Evolutionary conservation across 2,888 invertebrate species (phyloP), one percentile per base, ranked within the genome.

Genomic region (Arctia plantaginis): DNA sequence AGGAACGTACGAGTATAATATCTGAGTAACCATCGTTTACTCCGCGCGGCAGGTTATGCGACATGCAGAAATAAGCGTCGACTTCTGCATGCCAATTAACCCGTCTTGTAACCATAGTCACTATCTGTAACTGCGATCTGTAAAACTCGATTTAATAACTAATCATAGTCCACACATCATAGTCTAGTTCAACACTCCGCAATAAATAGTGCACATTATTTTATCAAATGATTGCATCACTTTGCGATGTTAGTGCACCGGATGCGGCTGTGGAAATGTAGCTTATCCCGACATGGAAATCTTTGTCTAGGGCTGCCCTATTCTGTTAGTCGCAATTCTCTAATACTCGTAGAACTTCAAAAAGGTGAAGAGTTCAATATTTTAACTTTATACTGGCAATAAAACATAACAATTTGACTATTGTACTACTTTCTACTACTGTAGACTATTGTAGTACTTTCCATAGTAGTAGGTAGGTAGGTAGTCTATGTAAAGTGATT

Each of bases 271-370:
- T 89, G 90, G 90, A 91, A 93, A 90, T 91, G 88, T 90, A 80
- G 81, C 87, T 85, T 82, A 85, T 86, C 92, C 92, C 79, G 89
- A 89, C 88, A 92, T 90, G 92, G 92, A 87, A 87, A 89, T 88
- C 87, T 86, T 78, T 81, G 74, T 70, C 66, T 75, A 74, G 76
- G 78, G 77, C 70, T 84, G 64, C 15, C 73, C 64, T 59, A 33
- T 18, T 41, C 15, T 68, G 12, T 27, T 55, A 27, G 18, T n/a
- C 39, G 4, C 27, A 55, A 13, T 47, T 51, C 13, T 51, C 33
- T 2, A 20, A 33, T 30, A 27, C 15, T 23, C 27, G 39, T 66
- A 20, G 30, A 33, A 55, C 3, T n/a, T 55, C 12, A n/a, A 12
- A 51, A 55, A 1, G 51, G 0, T 33, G 47, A 33, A 33, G 10